Conservation (phyloP, 2,797 vertebrate genomes). For the Acrossocheilus fasciatus region DNA sequence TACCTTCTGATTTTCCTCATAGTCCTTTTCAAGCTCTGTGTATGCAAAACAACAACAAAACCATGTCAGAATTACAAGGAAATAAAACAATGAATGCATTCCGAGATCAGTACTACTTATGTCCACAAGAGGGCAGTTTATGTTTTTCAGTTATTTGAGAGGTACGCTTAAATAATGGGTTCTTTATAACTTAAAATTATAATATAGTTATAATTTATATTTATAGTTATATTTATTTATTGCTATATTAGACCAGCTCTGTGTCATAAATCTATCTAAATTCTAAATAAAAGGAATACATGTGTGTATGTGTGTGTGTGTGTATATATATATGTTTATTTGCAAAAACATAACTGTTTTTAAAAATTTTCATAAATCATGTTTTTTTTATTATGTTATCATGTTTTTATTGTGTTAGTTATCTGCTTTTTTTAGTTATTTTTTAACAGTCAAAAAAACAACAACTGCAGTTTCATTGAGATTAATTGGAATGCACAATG, state of each 20-base stretch:
- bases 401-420: too few species aligned
- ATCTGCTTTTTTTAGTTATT: too few species aligned
- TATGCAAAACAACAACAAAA: slow-evolving; percentile 31
- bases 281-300: background rate
- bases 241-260: background rate
- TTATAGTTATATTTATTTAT: too few species aligned
- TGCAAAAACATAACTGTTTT: too few species aligned
- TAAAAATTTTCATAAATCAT: too few species aligned
- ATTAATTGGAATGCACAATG: too few species aligned
- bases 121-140: slow-evolving; percentile 45
- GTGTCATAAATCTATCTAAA: background rate
- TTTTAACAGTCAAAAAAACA: too few species aligned
- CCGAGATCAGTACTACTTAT: background rate
- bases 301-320: too few species aligned
- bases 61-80: background rate
- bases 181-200: background rate
- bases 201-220: background rate
- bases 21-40: slow-evolving; percentile 89
- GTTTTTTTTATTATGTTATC: too few species aligned
- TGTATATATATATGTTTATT: too few species aligned
- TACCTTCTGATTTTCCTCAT: slow-evolving; percentile 88
- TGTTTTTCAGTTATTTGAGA: background rate
- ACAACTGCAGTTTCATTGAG: too few species aligned
- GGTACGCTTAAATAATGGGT: background rate
- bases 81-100: background rate